Conservation (phyloP, 2,888 invertebrate genomes). For the Koerneria pararmatus region DNA sequence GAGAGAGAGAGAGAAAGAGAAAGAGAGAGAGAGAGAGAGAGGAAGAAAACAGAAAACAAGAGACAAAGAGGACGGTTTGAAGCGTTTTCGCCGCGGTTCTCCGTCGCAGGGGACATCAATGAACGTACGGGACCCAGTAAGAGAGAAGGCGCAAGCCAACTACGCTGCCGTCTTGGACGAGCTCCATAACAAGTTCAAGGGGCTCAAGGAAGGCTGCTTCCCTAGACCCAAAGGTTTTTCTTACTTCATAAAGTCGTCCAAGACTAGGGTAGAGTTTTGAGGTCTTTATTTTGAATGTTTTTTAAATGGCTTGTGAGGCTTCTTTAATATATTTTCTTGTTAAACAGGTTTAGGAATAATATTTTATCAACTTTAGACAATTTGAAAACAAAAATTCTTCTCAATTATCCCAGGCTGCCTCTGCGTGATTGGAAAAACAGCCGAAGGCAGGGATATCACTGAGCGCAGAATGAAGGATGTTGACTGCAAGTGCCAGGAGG, state of each 20-base stretch:
- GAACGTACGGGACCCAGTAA: slow-evolving; percentile 44
- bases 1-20: no score
- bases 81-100: no score
- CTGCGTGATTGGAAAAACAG: slow-evolving; percentile 52
- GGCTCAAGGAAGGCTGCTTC: slow-evolving; percentile 55
- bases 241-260: neutral
- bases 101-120: slow-evolving; percentile 19
- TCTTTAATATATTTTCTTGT: no score
- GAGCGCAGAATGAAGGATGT: slow-evolving; percentile 52
- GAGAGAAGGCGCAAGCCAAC: slow-evolving; percentile 40
- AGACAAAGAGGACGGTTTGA: no score
- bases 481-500: slow-evolving; percentile 46
- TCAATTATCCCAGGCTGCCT: slow-evolving; percentile 45
- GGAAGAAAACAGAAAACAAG: no score
- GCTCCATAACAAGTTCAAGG: slow-evolving; percentile 56
- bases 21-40: no score
- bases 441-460: slow-evolving; percentile 54
- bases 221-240: slow-evolving; percentile 49
- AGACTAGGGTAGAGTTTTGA: neutral
- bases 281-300: neutral
- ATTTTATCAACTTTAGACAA: neutral
- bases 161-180: slow-evolving; percentile 56
- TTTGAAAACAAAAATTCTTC: neutral
- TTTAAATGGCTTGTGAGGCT: no score
- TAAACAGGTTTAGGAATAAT: no score